Evolutionary conservation across 2,113 vertebrate species (phyloP).

Genomic region (Myotis yumanensis): DNA sequence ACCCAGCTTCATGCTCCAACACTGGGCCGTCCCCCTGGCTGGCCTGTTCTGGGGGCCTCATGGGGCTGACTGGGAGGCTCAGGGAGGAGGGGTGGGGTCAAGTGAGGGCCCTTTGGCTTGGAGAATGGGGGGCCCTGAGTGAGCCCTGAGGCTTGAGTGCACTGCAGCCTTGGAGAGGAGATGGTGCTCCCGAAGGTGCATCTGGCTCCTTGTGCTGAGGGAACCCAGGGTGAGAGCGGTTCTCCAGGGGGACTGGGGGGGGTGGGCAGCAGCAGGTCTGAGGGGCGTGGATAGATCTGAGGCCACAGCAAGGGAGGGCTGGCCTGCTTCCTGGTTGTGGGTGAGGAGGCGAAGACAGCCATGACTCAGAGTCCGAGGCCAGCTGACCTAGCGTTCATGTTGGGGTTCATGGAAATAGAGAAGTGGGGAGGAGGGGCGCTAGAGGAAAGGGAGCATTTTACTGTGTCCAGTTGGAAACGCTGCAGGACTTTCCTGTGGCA

Average conservation of each 20-base stretch:
- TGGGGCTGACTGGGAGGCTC: neutral
- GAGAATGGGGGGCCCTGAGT: neutral
- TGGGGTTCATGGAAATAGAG: neutral
- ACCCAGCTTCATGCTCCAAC: neutral
- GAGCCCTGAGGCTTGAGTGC: rapidly evolving
- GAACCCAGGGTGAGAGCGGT: neutral
- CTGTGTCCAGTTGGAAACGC: neutral
- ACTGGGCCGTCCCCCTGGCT: neutral
- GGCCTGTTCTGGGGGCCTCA: neutral
- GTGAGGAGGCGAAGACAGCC: neutral
- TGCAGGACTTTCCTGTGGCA: neutral
- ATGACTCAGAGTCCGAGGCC: neutral
- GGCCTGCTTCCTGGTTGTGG: neutral
- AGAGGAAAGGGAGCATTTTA: neutral
- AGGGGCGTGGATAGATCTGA: rapidly evolving
- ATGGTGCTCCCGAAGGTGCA: neutral
- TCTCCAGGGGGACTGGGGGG: too few relatives aligned
- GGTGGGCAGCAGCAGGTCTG: neutral
- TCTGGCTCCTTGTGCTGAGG: neutral
- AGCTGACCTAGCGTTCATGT: neutral
- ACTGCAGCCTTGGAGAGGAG: neutral
- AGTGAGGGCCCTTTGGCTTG: neutral
- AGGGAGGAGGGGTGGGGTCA: neutral
- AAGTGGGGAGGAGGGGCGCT: neutral
- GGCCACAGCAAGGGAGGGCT: rapidly evolving